Conservation (phyloP, 2,113 vertebrate species). For the Amazona vittata region DNA sequence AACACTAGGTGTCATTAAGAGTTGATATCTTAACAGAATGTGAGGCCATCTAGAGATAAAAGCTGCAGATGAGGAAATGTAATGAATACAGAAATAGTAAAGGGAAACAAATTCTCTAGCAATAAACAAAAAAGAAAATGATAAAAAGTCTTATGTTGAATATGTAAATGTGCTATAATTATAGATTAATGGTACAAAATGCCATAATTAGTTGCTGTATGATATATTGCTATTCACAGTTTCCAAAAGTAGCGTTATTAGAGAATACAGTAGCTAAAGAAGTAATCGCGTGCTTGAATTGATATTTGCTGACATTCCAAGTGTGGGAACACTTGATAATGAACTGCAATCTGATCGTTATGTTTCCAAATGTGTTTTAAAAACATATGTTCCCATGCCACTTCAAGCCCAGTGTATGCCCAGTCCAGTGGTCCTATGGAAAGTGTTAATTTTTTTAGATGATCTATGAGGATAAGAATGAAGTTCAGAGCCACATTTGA, state of each 20-base stretch:
- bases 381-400: not conserved
- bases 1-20: not conserved
- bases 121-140: not conserved
- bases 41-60: not conserved
- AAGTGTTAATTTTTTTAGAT: not conserved
- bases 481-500: not conserved
- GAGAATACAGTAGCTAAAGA: constrained; percentile 15
- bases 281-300: constrained; percentile 11
- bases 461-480: not conserved
- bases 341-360: not conserved
- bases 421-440: not conserved
- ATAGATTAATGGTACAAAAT: constrained; percentile 29
- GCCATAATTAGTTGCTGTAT: not conserved
- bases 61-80: not conserved
- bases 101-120: not conserved
- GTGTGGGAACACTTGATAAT: not conserved
- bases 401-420: not conserved
- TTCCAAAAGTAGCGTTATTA: not conserved
- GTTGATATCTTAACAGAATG: not conserved
- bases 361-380: not conserved
- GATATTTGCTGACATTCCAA: not conserved
- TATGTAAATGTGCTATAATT: constrained; percentile 21
- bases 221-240: not conserved
- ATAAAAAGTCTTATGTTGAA: not conserved
- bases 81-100: not conserved